These are phyloP conservation scores for Oscheius onirici DNA, from an alignment of 2,888 invertebrate species.

Conservation along the genomic window DNA sequence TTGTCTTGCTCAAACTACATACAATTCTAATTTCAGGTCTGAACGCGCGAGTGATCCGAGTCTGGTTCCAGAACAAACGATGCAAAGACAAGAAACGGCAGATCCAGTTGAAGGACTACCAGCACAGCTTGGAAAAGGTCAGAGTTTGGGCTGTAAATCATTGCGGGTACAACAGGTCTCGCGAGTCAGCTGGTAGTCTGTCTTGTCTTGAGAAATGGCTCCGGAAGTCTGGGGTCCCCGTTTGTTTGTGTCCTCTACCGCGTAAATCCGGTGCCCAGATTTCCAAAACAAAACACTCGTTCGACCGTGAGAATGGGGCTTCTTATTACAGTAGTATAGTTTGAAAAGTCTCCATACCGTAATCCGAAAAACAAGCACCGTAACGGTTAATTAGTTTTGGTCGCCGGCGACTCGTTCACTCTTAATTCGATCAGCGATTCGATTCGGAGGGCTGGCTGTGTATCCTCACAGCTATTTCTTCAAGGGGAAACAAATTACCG, in stretches of 20 bases:
- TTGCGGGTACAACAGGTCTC: background rate
- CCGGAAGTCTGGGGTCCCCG: constrained; percentile 8
- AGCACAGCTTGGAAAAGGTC: constrained; percentile 93
- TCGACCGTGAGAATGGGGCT: constrained; percentile 23
- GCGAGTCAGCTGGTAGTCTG: constrained; percentile 5
- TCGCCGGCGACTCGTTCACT: constrained; percentile 14
- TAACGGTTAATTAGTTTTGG: constrained; percentile 23
- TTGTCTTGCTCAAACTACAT: too few species aligned
- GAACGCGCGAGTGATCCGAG: constrained; percentile 95
- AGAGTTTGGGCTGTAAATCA: constrained; percentile 17
- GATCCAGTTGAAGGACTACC: constrained; percentile 93
- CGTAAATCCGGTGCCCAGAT: constrained; percentile 32
- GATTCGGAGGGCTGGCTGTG: constrained; percentile 14
- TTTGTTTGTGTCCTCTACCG: constrained; percentile 23
- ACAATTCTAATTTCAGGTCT: constrained; percentile 75
- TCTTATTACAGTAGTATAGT: constrained; percentile 25
- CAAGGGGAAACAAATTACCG: constrained; percentile 2
- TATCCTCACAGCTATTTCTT: constrained; percentile 5
- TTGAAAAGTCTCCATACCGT: constrained; percentile 5
- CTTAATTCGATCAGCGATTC: constrained; percentile 36
- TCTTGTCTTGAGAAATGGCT: background rate
- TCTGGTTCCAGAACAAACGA: constrained; percentile 95
- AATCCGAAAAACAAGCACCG: constrained; percentile 5
- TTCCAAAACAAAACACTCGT: constrained; percentile 34
- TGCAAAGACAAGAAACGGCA: constrained; percentile 98